A percentile compares a stretch with the other conserved stretches of the same genome.
Evolutionary conservation across 2,888 invertebrate genomes (phyloP).

Genomic region (Platynereis dumerilii): DNA sequence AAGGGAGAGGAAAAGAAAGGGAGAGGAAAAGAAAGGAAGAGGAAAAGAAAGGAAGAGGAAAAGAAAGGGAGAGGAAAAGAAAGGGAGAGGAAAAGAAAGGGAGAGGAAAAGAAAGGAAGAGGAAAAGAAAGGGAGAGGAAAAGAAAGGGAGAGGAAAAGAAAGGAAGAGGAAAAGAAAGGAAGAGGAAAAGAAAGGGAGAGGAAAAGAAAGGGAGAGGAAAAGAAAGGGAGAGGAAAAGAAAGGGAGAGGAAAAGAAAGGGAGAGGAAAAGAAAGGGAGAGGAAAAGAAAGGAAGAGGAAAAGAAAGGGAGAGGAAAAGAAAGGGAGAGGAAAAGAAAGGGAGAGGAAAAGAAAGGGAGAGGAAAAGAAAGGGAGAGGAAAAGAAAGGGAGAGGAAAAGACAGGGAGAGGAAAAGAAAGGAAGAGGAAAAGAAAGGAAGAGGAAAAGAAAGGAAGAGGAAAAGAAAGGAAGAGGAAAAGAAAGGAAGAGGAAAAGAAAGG

Average conservation of each 20-base stretch:
- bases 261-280: not conserved
- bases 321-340: slow-evolving; percentile 5
- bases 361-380: too few species aligned
- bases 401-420: slow-evolving; percentile 3
- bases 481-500: slow-evolving; percentile 5
- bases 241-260: too few species aligned
- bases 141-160: slow-evolving; percentile 2
- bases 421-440: too few species aligned
- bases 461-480: slow-evolving; percentile 2
- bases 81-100: too few species aligned
- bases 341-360: slow-evolving; percentile 5
- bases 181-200: slow-evolving; percentile 3
- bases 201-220: too few species aligned
- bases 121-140: slow-evolving; percentile 3
- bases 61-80: too few species aligned
- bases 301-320: slow-evolving; percentile 5
- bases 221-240: slow-evolving; percentile 5
- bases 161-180: slow-evolving; percentile 6
- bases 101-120: slow-evolving; percentile 6
- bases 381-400: slow-evolving; percentile 5
- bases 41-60: slow-evolving; percentile 5
- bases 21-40: slow-evolving; percentile 3
- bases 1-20: not conserved
- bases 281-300: not conserved
- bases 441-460: too few species aligned